Conservation (phyloP, 2,888 invertebrate species). For the Tetanocera ferruginea region DNA sequence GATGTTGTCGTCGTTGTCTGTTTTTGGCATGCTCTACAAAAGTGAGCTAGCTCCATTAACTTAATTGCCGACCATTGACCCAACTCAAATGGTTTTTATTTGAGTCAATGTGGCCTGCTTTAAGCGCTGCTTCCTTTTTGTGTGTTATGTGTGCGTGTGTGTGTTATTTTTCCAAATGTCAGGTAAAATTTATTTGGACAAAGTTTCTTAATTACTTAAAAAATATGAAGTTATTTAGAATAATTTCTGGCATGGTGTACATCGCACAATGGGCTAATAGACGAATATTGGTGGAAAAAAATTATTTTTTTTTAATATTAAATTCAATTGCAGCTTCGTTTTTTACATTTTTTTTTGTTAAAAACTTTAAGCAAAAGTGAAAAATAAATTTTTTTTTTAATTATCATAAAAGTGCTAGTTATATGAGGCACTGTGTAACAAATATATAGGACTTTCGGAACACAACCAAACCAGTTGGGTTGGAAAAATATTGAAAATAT, state of each 20-base stretch:
- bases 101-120: neutral
- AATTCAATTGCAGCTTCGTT: too few species aligned
- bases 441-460: too few species aligned
- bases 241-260: neutral
- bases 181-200: conserved; percentile 23
- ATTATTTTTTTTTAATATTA: too few species aligned
- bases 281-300: too few species aligned
- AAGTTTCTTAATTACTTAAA: conserved; percentile 24
- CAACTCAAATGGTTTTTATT: conserved; percentile 32
- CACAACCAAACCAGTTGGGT: too few species aligned
- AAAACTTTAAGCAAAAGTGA: too few species aligned
- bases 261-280: too few species aligned
- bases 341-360: too few species aligned
- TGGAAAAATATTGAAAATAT: too few species aligned
- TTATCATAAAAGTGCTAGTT: too few species aligned
- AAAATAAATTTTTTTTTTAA: too few species aligned
- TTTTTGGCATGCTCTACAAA: conserved; percentile 27
- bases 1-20: neutral
- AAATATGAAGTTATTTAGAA: conserved; percentile 10
- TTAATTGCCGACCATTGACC: conserved; percentile 41
- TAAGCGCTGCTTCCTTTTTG: neutral
- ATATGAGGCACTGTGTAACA: too few species aligned
- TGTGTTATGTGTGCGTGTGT: neutral
- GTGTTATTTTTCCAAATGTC: conserved; percentile 4
- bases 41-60: conserved; percentile 28